Evolutionary conservation across 92 coral and sea anemone species (phyloP).

Genomic region (Epizoanthus stellaris): DNA sequence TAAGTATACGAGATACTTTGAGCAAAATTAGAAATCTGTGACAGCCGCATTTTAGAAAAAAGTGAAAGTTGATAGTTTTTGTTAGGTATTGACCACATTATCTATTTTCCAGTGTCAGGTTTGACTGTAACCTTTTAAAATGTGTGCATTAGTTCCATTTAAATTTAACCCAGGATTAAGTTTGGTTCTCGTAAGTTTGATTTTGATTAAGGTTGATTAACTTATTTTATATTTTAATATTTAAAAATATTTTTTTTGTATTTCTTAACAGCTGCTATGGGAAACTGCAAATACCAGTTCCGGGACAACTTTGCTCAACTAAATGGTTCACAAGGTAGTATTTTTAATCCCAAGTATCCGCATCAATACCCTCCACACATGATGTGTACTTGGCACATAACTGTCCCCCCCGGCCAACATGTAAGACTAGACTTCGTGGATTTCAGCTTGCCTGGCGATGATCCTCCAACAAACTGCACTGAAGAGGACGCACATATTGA

Average conservation of each 20-base stretch:
- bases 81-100: too few relatives aligned
- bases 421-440: conserved; percentile 28
- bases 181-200: too few relatives aligned
- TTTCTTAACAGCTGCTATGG: conserved; percentile 21
- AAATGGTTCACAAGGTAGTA: conserved; percentile 1
- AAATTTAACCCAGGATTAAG: too few relatives aligned
- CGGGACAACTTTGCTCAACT: conserved; percentile 13
- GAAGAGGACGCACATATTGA: neutral
- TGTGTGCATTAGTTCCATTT: too few relatives aligned
- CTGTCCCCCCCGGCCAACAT: conserved; percentile 12
- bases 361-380: conserved; percentile 9
- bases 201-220: too few relatives aligned
- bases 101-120: too few relatives aligned
- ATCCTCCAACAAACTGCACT: conserved; percentile 11
- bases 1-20: too few relatives aligned
- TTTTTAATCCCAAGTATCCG: conserved; percentile 15
- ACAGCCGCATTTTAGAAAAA: too few relatives aligned
- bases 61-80: too few relatives aligned
- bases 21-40: too few relatives aligned
- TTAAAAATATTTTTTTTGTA: neutral
- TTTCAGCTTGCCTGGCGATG: conserved; percentile 1
- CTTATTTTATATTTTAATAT: neutral
- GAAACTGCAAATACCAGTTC: conserved; percentile 25
- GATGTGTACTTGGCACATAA: conserved; percentile 12
- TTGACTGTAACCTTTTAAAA: too few relatives aligned